Evolutionary conservation across 2,113 vertebrate genomes (phyloP).

Genomic region (Alaudala cheleensis): DNA sequence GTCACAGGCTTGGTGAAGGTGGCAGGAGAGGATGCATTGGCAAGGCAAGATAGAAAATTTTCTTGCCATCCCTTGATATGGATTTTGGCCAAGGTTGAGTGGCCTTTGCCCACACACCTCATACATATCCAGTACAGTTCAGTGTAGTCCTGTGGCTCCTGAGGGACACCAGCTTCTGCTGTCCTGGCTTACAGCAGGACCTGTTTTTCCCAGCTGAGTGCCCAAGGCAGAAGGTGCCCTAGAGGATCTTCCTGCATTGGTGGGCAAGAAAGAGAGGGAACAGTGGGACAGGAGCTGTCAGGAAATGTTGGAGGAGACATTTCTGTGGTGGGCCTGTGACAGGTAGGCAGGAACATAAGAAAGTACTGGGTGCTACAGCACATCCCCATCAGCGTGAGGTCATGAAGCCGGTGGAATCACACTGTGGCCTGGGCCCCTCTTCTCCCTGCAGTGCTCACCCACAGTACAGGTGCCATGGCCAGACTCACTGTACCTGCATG

Average conservation of each 20-base stretch:
- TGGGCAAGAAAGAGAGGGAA: background rate
- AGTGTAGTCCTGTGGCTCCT: too few relatives aligned
- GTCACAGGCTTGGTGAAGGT: background rate
- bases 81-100: too few relatives aligned
- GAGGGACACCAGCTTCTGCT: fast-evolving
- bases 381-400: fast-evolving
- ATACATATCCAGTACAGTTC: background rate
- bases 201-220: background rate
- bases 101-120: fast-evolving
- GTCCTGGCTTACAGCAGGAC: too few relatives aligned
- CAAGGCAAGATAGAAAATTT: background rate
- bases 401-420: fast-evolving
- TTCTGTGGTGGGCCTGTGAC: fast-evolving
- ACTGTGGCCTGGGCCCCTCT: background rate
- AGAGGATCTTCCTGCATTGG: fast-evolving
- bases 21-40: background rate
- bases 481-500: fast-evolving
- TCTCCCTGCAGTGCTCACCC: fast-evolving
- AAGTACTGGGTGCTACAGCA: fast-evolving
- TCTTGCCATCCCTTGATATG: too few relatives aligned
- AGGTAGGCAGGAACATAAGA: fast-evolving
- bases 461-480: background rate
- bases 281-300: background rate
- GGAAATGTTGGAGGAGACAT: fast-evolving
- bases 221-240: background rate